phyloP scores from a whole-genome alignment of 1,140 invertebrate genomes.

The Eciton burchellii region DNA sequence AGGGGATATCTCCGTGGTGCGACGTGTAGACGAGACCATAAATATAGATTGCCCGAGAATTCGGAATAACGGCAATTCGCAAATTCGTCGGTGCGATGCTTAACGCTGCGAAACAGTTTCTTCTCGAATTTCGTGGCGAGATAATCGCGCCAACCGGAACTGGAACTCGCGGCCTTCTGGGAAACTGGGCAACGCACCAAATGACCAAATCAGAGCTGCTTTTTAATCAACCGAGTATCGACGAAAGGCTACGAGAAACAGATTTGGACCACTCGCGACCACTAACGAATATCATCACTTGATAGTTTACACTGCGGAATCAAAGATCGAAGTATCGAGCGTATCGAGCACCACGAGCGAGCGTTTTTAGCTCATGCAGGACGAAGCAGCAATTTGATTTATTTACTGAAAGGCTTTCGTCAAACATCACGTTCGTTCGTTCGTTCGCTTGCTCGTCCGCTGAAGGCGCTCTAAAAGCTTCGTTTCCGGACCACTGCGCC shows the following conservation, averaged over 20 bases:
- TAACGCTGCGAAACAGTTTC: slow-evolving; percentile 23
- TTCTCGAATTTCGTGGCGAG: slow-evolving; percentile 2
- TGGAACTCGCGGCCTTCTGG: too few species aligned
- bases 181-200: too few species aligned
- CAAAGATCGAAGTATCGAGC: slow-evolving; percentile 70
- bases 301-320: slow-evolving; percentile 58
- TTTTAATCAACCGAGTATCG: background rate
- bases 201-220: too few species aligned
- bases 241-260: background rate
- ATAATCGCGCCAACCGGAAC: too few species aligned
- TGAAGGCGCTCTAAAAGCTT: slow-evolving; percentile 65
- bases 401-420: slow-evolving; percentile 68
- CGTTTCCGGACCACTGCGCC: slow-evolving; percentile 47
- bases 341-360: slow-evolving; percentile 43
- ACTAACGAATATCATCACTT: slow-evolving; percentile 46
- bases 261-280: background rate
- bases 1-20: slow-evolving; percentile 30
- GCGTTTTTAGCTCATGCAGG: slow-evolving; percentile 58
- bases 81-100: slow-evolving; percentile 4
- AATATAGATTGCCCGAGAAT: slow-evolving; percentile 61
- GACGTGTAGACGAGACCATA: slow-evolving; percentile 66
- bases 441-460: slow-evolving; percentile 38
- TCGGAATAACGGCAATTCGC: background rate
- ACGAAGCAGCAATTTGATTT: slow-evolving; percentile 68
- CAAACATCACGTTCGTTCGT: slow-evolving; percentile 68